Evolutionary conservation across 2,113 vertebrate species (phyloP).

Genomic region (Oreochromis niloticus): DNA sequence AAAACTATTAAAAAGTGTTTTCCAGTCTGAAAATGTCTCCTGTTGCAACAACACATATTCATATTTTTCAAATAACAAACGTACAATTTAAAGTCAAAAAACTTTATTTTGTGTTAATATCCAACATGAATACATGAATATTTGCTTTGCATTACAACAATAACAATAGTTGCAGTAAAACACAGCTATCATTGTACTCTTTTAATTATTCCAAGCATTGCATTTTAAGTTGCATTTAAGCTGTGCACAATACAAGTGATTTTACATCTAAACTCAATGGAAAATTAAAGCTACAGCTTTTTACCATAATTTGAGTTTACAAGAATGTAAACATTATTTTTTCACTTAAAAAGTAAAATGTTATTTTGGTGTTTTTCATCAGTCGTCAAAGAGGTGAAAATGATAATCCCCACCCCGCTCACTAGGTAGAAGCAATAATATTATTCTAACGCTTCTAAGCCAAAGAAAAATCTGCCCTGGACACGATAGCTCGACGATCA

Average conservation of each 20-base stretch:
- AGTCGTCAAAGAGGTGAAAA: neutral
- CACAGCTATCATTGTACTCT: neutral
- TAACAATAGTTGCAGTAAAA: neutral
- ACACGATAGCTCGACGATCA: no score
- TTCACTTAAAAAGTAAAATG: slow-evolving; percentile 1
- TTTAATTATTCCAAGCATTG: neutral
- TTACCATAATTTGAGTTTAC: slow-evolving; percentile 12
- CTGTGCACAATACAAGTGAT: neutral
- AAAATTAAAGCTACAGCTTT: neutral
- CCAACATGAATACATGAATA: slow-evolving; percentile 15
- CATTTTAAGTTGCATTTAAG: neutral
- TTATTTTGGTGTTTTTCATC: neutral
- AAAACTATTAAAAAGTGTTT: no score
- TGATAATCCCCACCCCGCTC: neutral
- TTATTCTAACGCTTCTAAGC: no score
- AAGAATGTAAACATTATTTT: slow-evolving; percentile 40
- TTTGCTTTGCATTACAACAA: neutral
- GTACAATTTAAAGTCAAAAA: neutral
- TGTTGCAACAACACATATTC: no score
- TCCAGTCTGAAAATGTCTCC: no score
- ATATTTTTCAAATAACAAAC: no score
- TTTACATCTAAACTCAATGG: neutral
- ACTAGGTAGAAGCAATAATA: no score
- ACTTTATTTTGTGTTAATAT: slow-evolving; percentile 9
- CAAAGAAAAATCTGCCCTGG: no score